phyloP scores from a whole-genome alignment of 2,797 vertebrate species.

The Lophius americanus region DNA sequence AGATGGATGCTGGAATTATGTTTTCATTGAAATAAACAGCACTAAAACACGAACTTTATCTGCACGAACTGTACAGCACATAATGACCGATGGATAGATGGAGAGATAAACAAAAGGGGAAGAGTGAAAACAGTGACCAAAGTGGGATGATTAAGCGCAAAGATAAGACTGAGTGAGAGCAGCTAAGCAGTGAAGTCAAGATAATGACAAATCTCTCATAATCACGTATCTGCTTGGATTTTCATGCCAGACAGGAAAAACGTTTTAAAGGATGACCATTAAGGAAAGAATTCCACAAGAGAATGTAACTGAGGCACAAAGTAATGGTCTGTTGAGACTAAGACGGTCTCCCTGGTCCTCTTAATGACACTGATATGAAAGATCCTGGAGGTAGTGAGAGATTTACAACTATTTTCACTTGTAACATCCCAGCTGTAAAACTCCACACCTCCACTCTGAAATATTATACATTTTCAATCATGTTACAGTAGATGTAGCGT shows the following conservation, averaged over 20 bases:
- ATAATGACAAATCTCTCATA: slow-evolving; percentile 40
- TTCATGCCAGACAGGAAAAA: slow-evolving; percentile 46
- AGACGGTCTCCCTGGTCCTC: slow-evolving; percentile 32
- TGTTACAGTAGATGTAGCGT: slow-evolving; percentile 20
- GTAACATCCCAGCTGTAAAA: slow-evolving; percentile 30
- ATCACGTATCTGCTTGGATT: slow-evolving; percentile 52
- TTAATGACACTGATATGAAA: slow-evolving; percentile 37
- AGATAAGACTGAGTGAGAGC: slow-evolving; percentile 41
- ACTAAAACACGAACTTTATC: background rate
- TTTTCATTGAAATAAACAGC: background rate
- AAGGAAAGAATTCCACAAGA: slow-evolving; percentile 2
- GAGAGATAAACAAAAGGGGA: background rate
- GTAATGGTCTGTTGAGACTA: slow-evolving; percentile 45
- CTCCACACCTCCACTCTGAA: slow-evolving; percentile 9
- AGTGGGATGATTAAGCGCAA: background rate
- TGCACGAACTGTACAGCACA: background rate
- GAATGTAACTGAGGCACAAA: slow-evolving; percentile 34
- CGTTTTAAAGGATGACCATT: slow-evolving; percentile 29
- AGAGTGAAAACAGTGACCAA: slow-evolving; percentile 6
- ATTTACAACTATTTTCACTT: slow-evolving; percentile 42
- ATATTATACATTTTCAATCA: slow-evolving; percentile 13
- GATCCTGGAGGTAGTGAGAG: slow-evolving; percentile 31
- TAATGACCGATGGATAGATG: background rate
- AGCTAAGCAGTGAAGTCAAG: slow-evolving; percentile 30
- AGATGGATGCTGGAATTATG: background rate